Evolutionary conservation across 1,140 invertebrate genomes (phyloP).

Genomic region (Acromyrmex heyeri): DNA sequence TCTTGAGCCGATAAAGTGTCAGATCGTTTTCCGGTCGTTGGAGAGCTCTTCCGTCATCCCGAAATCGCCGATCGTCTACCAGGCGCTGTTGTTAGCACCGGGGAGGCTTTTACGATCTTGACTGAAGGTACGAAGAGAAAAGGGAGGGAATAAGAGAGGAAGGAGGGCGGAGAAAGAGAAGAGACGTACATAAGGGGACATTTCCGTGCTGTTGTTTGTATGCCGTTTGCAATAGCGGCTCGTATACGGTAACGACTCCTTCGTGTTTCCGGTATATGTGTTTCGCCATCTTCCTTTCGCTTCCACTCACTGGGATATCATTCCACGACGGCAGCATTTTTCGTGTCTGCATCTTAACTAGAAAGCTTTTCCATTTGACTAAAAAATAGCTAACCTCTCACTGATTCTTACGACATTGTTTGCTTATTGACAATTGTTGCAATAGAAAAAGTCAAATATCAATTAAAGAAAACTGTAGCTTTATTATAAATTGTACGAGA

Average conservation of each 20-base stretch:
- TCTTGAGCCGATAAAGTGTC: constrained; percentile 73
- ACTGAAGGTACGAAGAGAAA: constrained; percentile 39
- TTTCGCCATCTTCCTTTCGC: constrained; percentile 61
- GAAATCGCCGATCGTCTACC: constrained; percentile 74
- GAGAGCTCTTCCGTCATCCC: constrained; percentile 70
- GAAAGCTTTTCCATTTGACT: constrained; percentile 38
- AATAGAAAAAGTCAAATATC: not conserved
- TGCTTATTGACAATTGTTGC: constrained; percentile 11
- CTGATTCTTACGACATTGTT: constrained; percentile 5
- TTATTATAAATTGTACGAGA: not conserved
- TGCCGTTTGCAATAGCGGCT: constrained; percentile 72
- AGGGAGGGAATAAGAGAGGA: constrained; percentile 19
- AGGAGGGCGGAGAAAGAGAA: not conserved
- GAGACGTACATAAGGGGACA: constrained; percentile 71
- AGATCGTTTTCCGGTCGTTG: constrained; percentile 78
- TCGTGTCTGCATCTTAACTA: constrained; percentile 35
- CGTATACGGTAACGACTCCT: constrained; percentile 75
- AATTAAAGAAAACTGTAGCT: not conserved
- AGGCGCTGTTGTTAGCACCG: constrained; percentile 73
- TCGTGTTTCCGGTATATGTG: constrained; percentile 75
- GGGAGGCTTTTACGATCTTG: constrained; percentile 74
- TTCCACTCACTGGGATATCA: constrained; percentile 23
- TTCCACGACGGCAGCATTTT: constrained; percentile 10
- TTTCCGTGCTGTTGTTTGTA: constrained; percentile 77
- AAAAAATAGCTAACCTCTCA: not conserved